phyloP scores from a whole-genome alignment of 2,797 vertebrate genomes.

The Gila robusta region DNA sequence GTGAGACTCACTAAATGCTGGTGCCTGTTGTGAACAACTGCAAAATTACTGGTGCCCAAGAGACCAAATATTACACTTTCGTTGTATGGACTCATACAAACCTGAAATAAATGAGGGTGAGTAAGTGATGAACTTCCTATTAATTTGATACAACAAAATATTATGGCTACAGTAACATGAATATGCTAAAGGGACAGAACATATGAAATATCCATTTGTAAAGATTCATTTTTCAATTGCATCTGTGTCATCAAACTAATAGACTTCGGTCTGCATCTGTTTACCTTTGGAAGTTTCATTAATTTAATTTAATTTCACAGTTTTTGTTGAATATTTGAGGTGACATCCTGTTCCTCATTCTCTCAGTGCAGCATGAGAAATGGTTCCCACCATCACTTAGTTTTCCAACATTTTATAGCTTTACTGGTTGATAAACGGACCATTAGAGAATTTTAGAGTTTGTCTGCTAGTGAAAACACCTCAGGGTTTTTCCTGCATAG shows the following conservation, averaged over 20 bases:
- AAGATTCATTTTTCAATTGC: not conserved
- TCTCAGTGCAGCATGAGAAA: slow-evolving; percentile 1
- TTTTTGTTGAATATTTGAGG: slow-evolving; percentile 10
- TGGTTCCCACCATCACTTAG: not conserved
- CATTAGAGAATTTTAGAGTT: slow-evolving; percentile 5
- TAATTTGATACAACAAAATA: not conserved
- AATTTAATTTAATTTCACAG: not conserved
- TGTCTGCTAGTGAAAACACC: not conserved
- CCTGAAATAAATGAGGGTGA: not conserved
- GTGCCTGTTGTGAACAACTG: not conserved
- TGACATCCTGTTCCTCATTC: not conserved
- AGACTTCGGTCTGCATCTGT: not conserved
- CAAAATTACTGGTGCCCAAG: not conserved
- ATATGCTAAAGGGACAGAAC: not conserved
- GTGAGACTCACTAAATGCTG: not conserved
- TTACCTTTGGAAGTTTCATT: slow-evolving; percentile 1
- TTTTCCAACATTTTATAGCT: slow-evolving; percentile 16
- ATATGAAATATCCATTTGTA: not conserved
- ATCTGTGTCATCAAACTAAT: not conserved
- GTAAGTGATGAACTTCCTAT: not conserved
- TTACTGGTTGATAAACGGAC: slow-evolving; percentile 26
- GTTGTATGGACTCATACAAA: not conserved
- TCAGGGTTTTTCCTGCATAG: too few relatives aligned
- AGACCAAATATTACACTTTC: not conserved
- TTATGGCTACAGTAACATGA: not conserved